Evolutionary conservation across 1,140 invertebrate species (phyloP), one percentile per base, ranked within the genome.

Genomic region (Hycleus phaleratus): DNA sequence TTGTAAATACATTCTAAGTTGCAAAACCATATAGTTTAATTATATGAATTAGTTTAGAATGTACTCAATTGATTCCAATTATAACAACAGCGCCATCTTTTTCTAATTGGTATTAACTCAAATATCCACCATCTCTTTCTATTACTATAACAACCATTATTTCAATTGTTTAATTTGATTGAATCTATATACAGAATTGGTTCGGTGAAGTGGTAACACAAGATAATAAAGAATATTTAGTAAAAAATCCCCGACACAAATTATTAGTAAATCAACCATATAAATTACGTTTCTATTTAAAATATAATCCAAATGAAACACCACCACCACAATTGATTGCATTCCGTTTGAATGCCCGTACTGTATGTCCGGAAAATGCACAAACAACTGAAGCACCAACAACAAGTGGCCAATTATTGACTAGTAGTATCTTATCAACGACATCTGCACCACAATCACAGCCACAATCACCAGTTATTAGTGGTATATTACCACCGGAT

Each of bases 171-270:
- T 3, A 40, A 32, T 32, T 32, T 32, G 32, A 3, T 32, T 32
- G 32, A 32, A n/a, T n/a, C n/a, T 32, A 5, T 32, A 32, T 71
- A 3, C 47, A 74, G 73, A 74, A 74, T 44, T 74, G 71, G 71
- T 74, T 74, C 53, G 73, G 73, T 6, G 68, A 72, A 57, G 65
- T 72, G 0, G 54, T 58, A 58, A 68, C 68, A 0, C 56, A 64
- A 8, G 70, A 74, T 46, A 70, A 72, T 57, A 70, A 55, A 42
- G 68, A 69, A 26, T 74, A 70, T 51, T 40, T 71, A 26, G 65
- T 74, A 12, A 69, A 69, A 54, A 72, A 72, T 49, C 65, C 60
- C 1, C 64, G 66, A 18, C 62, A 68, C 18, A 65, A 68, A 48
- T 32, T 74, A 5, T 48, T 50, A 45, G 48, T 70, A 2, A 66